Conservation (phyloP, 2,113 vertebrate species). For the Ceyx melanurus region DNA sequence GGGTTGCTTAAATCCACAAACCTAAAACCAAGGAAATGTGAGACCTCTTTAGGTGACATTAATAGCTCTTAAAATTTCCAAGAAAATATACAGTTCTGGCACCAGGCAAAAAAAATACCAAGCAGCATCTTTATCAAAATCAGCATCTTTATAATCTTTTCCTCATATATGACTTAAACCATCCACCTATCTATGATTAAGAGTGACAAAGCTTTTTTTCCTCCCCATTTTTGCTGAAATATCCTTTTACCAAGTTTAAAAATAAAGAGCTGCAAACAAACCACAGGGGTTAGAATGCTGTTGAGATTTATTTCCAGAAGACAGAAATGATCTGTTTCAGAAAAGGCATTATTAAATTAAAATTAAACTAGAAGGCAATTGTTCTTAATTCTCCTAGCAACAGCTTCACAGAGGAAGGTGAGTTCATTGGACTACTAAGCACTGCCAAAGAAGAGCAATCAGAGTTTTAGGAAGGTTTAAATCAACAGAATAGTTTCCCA, state of each 20-base stretch:
- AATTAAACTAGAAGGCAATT: not conserved
- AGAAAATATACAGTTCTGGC: not conserved
- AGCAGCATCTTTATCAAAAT: not conserved
- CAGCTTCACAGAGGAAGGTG: not conserved
- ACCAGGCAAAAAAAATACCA: not conserved
- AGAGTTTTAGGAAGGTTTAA: conserved; percentile 2
- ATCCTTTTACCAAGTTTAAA: not conserved
- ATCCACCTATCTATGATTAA: not conserved
- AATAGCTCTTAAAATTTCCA: not conserved
- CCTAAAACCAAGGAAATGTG: not conserved
- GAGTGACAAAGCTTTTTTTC: not conserved
- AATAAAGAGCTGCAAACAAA: not conserved
- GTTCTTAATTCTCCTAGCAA: conserved; percentile 11
- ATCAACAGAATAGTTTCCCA: conserved; percentile 7
- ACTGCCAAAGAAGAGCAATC: not conserved
- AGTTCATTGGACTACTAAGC: not conserved
- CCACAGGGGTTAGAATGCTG: not conserved
- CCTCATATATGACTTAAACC: not conserved
- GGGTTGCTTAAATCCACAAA: not conserved
- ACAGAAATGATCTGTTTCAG: not conserved
- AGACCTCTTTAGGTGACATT: not conserved
- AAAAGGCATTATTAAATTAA: not conserved
- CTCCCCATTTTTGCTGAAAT: not conserved
- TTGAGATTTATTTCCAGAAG: not conserved
- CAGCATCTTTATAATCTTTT: not conserved